Percentiles rank a stretch among this genome's conserved stretches.
Evolutionary conservation across 2,113 vertebrate species (phyloP).

Genomic region (Oreamnos americanus): DNA sequence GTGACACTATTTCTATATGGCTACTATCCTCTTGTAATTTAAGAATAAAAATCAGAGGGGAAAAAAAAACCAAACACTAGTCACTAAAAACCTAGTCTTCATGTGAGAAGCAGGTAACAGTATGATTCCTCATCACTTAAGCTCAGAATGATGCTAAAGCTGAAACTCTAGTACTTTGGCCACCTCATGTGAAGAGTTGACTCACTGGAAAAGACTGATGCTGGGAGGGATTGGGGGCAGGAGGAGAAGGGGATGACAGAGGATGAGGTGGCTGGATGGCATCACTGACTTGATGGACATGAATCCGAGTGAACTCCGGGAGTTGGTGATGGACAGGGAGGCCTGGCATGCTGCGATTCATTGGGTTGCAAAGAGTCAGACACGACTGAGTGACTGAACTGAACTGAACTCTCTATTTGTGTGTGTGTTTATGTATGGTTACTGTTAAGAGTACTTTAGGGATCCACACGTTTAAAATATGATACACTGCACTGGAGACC

Average conservation of each 20-base stretch:
- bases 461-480: neutral
- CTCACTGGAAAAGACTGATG: too few species aligned
- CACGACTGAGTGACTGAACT: too few species aligned
- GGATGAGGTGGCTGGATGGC: too few species aligned
- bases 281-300: too few species aligned
- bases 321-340: too few species aligned
- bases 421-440: neutral
- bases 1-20: neutral
- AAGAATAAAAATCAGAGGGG: conserved; percentile 17
- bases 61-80: neutral
- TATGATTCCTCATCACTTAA: neutral
- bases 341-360: too few species aligned
- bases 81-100: neutral
- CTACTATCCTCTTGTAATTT: neutral
- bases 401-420: neutral
- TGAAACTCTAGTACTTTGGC: too few species aligned
- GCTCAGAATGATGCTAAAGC: neutral
- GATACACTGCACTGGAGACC: neutral
- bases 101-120: neutral
- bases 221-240: too few species aligned
- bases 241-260: too few species aligned
- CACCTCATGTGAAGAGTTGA: too few species aligned
- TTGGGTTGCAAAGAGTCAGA: too few species aligned
- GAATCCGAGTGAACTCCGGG: too few species aligned
- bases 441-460: neutral